Conservation (phyloP, 2,797 vertebrate species). For the Lepilemur septentrionalis region DNA sequence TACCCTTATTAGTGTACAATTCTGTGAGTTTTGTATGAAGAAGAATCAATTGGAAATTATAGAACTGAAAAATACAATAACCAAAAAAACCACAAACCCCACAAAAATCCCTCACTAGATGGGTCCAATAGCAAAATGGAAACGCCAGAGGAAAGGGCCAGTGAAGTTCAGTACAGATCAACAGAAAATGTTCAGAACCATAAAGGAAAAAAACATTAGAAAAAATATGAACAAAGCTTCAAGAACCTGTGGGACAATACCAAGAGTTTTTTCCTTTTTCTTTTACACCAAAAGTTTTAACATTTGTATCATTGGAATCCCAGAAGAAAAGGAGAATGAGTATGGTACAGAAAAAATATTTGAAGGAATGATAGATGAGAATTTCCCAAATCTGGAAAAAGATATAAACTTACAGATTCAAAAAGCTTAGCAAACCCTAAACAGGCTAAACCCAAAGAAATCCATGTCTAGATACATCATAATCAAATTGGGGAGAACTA, state of each 20-base stretch:
- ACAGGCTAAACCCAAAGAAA: neutral
- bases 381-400: neutral
- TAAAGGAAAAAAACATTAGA: neutral
- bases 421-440: neutral
- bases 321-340: slow-evolving; percentile 1
- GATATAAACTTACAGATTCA: neutral
- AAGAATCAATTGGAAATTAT: neutral
- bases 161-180: neutral
- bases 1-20: neutral
- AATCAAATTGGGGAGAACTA: neutral
- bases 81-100: neutral
- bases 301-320: neutral
- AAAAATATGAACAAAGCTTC: neutral
- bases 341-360: neutral
- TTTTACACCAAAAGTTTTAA: neutral
- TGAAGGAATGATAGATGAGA: neutral
- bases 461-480: neutral
- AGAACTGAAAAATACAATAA: neutral
- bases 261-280: neutral
- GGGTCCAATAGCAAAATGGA: neutral
- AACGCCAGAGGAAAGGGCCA: neutral
- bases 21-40: neutral
- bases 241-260: neutral
- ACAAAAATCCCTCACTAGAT: neutral
- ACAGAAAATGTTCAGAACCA: neutral